Evolutionary conservation across 2,888 invertebrate genomes (phyloP), one percentile per base, ranked within the genome.

Genomic region (Macrophya annulata): DNA sequence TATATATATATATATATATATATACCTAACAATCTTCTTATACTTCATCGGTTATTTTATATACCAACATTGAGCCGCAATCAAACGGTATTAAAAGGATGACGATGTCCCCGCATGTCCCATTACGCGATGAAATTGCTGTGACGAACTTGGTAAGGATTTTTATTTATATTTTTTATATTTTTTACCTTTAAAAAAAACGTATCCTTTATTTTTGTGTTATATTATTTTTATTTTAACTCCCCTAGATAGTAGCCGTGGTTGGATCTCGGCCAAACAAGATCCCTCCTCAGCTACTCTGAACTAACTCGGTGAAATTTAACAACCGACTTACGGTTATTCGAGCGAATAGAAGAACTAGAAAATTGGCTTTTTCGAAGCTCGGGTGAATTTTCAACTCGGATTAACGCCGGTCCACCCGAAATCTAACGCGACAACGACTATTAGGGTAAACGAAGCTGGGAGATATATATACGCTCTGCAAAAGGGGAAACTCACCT

Each of bases 261-360:
- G 62, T 62, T 62, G 62, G 62, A 62, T 62, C 62, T 10, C 62
- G 4, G 62, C 62, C 62, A 62, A 62, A 62, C 25, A 62, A 21
- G 12, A 62, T 62, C 62, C 62, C n/a, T n/a, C 62, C 21, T 62
- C 10, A 6, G 21, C 31, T 31, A 87, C 87, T 87, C 87, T 86
- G 84, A 86, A 86, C 88, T 85, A 86, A 86, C 83, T 84, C 87
- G 87, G 89, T 87, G 86, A 88, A 91, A 90, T 90, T 91, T 90
- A 90, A 90, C 88, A 89, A 89, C 87, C 83, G 84, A 37, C 15
- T 68, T 37, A 68, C 25, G 68, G 37, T 15, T 12, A 68, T 68
- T 37, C 68, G 68, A 68, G 31, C 37, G 68, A 68, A 68, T 68
- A 31, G 68, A 68, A 37, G 37, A 68, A 68, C 68, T 68, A 37